Percentiles rank a stretch among this genome's conserved stretches.
Conservation (phyloP, 2,888 invertebrate species). For the Parnassius mnemosyne region DNA sequence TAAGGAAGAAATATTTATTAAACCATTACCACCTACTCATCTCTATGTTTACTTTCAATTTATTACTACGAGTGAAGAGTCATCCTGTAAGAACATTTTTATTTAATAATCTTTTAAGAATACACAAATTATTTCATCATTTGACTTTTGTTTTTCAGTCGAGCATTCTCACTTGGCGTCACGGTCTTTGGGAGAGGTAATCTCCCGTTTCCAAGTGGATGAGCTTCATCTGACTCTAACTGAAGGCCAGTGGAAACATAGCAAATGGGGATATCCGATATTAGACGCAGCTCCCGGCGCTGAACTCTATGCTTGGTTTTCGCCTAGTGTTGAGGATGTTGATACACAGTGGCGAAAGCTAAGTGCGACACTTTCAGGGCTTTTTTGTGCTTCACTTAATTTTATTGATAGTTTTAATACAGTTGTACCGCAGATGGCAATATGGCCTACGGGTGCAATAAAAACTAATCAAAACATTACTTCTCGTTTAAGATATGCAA, state of each 20-base stretch:
- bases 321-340: slow-evolving; percentile 82
- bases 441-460: slow-evolving; percentile 87
- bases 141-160: slow-evolving; percentile 73
- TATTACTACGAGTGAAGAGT: slow-evolving; percentile 84
- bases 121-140: neutral
- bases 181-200: slow-evolving; percentile 92
- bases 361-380: slow-evolving; percentile 94
- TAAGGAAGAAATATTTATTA: slow-evolving; percentile 93
- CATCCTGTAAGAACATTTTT: slow-evolving; percentile 78
- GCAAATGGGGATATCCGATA: slow-evolving; percentile 96
- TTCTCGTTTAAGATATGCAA: slow-evolving; percentile 87
- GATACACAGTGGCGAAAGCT: slow-evolving; percentile 93
- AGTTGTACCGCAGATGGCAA: slow-evolving; percentile 89
- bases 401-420: slow-evolving; percentile 94
- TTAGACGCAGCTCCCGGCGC: slow-evolving; percentile 95
- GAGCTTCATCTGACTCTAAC: slow-evolving; percentile 96
- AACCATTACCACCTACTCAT: slow-evolving; percentile 90
- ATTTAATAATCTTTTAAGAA: slow-evolving; percentile 31
- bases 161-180: slow-evolving; percentile 94
- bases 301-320: slow-evolving; percentile 97
- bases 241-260: slow-evolving; percentile 96
- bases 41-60: slow-evolving; percentile 96
- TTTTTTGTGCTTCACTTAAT: slow-evolving; percentile 97
- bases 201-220: slow-evolving; percentile 90
- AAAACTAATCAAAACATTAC: slow-evolving; percentile 69